Percentiles rank a stretch among this genome's conserved stretches.
These are phyloP conservation scores for Siniperca scherzeri DNA, from an alignment of 2,797 vertebrate species.

Conservation along the genomic window DNA sequence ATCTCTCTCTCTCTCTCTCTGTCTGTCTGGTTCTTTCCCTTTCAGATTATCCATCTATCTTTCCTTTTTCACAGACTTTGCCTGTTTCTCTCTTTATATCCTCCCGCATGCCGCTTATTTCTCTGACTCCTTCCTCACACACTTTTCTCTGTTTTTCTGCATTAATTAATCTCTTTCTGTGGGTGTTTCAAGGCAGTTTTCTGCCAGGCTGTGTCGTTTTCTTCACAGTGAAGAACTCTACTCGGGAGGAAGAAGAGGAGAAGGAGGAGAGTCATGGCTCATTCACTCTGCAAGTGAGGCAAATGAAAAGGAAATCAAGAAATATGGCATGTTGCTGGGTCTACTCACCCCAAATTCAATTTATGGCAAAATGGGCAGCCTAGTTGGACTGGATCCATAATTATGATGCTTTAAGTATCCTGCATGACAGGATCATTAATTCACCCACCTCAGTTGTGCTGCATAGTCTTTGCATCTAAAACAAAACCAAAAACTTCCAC, in stretches of 20 bases:
- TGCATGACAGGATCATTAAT: conserved; percentile 3
- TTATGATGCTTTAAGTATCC: conserved; percentile 15
- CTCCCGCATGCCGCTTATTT: background rate
- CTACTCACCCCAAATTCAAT: background rate
- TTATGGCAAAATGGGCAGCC: background rate
- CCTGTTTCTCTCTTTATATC: background rate
- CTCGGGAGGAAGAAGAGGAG: background rate
- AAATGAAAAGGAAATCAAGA: conserved; percentile 34
- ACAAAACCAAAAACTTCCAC: background rate
- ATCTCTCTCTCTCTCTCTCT: background rate
- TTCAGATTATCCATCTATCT: background rate
- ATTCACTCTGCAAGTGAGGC: conserved; percentile 25
- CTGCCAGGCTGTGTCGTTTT: background rate
- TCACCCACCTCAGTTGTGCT: background rate
- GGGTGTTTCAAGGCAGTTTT: background rate
- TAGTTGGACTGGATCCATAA: background rate
- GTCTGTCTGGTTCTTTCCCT: conserved; percentile 16
- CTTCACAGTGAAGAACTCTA: background rate
- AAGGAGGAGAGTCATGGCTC: background rate
- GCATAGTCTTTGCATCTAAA: background rate
- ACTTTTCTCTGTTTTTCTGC: background rate
- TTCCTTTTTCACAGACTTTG: background rate
- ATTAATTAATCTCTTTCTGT: background rate
- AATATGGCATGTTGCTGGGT: background rate
- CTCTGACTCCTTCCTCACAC: background rate